These are phyloP conservation scores for Apodemus agrarius DNA, from an alignment of 2,797 vertebrate species.

Conservation along the genomic window DNA sequence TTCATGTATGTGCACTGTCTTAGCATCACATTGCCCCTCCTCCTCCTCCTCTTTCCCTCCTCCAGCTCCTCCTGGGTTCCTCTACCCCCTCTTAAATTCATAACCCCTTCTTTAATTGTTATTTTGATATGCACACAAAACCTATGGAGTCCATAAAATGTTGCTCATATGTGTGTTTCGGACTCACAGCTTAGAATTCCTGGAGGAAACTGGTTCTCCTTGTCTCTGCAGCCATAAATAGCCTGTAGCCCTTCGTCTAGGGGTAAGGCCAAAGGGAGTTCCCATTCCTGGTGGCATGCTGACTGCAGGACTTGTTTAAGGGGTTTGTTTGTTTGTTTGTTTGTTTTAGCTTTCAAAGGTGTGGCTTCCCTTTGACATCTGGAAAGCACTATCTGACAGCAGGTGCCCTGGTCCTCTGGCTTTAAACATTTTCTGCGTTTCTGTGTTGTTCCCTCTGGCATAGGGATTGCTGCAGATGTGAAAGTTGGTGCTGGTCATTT, in stretches of 20 bases:
- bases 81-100: not conserved
- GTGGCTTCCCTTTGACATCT: too few species aligned
- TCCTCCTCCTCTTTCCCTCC: not conserved
- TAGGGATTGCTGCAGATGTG: not conserved
- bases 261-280: too few species aligned
- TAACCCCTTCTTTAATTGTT: not conserved
- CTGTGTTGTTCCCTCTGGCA: not conserved
- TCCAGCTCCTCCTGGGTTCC: not conserved
- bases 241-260: not conserved
- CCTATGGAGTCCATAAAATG: not conserved
- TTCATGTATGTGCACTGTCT: not conserved
- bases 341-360: too few species aligned
- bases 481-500: not conserved
- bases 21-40: not conserved
- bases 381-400: too few species aligned
- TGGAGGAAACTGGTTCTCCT: not conserved
- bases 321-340: too few species aligned
- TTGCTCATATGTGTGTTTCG: not conserved
- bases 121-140: not conserved
- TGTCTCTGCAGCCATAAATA: not conserved
- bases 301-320: too few species aligned
- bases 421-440: not conserved
- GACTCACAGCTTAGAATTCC: not conserved
- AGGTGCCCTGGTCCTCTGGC: not conserved
- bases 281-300: not conserved